Evolutionary conservation across 1,140 invertebrate genomes (phyloP).

Genomic region (Rhynchophorus ferrugineus): DNA sequence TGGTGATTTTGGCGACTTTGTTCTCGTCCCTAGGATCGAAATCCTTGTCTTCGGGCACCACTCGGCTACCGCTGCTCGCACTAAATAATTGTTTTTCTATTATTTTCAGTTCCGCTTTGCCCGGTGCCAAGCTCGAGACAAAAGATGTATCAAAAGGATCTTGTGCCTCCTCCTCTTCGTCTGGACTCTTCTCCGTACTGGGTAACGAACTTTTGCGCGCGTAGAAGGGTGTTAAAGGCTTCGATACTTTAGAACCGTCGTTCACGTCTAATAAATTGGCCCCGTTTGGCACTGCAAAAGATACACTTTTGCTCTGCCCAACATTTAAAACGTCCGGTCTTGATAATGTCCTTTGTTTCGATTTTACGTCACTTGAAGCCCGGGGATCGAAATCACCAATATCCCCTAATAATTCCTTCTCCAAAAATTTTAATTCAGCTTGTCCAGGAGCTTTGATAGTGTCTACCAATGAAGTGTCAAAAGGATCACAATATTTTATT

Average conservation of each 20-base stretch:
- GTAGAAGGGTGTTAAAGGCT: slow-evolving; percentile 75
- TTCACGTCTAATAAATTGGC: slow-evolving; percentile 38
- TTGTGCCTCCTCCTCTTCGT: slow-evolving; percentile 42
- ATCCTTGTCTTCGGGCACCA: slow-evolving; percentile 52
- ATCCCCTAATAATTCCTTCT: slow-evolving; percentile 63
- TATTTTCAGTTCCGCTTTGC: slow-evolving; percentile 53
- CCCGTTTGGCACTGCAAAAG: slow-evolving; percentile 57
- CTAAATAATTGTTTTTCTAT: slow-evolving; percentile 56
- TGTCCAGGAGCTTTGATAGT: slow-evolving; percentile 62
- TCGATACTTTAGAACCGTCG: slow-evolving; percentile 48
- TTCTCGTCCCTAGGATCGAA: slow-evolving; percentile 47
- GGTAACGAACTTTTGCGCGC: slow-evolving; percentile 51
- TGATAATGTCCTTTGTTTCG: slow-evolving; percentile 43
- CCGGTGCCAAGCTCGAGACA: slow-evolving; percentile 47
- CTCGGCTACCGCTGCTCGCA: slow-evolving; percentile 46
- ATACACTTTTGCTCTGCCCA: slow-evolving; percentile 54
- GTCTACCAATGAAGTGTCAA: slow-evolving; percentile 73
- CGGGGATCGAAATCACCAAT: slow-evolving; percentile 69
- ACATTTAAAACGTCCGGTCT: slow-evolving; percentile 51
- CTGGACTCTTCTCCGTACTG: slow-evolving; percentile 42
- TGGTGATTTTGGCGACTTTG: slow-evolving; percentile 37
- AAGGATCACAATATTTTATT: slow-evolving; percentile 68
- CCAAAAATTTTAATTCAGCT: slow-evolving; percentile 69
- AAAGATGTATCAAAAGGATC: slow-evolving; percentile 65
- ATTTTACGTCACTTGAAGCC: slow-evolving; percentile 42